Conservation (phyloP, 2,797 vertebrate species). For the Erpetoichthys calabaricus region DNA sequence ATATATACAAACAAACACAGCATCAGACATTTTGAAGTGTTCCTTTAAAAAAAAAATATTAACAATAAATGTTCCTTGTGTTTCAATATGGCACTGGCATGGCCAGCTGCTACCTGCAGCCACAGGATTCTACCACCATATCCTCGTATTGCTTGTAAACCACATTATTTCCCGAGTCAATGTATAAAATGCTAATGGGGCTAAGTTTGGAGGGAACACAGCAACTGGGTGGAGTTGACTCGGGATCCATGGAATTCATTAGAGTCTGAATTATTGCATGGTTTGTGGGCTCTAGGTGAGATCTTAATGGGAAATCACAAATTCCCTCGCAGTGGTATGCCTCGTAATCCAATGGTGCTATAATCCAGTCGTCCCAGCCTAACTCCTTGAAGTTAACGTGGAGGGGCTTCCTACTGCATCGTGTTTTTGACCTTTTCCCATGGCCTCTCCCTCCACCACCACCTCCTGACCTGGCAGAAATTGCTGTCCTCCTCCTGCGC, state of each 20-base stretch:
- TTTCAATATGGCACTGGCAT: slow-evolving; percentile 4
- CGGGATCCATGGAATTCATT: slow-evolving; percentile 75
- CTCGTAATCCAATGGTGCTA: slow-evolving; percentile 71
- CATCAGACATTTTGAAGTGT: neutral
- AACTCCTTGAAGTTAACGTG: slow-evolving; percentile 74
- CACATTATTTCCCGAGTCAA: slow-evolving; percentile 72
- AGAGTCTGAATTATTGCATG: slow-evolving; percentile 77
- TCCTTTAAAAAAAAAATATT: too few species aligned
- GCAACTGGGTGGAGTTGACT: slow-evolving; percentile 65
- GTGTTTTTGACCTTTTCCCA: slow-evolving; percentile 39
- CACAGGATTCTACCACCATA: slow-evolving; percentile 74
- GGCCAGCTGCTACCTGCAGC: slow-evolving; percentile 63
- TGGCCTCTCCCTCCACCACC: slow-evolving; percentile 32
- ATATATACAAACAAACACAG: neutral
- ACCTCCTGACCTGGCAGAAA: slow-evolving; percentile 23
- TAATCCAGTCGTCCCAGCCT: slow-evolving; percentile 79
- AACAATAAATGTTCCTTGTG: neutral
- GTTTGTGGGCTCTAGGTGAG: slow-evolving; percentile 73
- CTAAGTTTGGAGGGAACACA: slow-evolving; percentile 72
- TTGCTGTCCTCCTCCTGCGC: slow-evolving; percentile 34
- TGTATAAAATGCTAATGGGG: slow-evolving; percentile 75
- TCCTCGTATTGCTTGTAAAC: slow-evolving; percentile 81
- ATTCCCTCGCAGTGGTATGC: slow-evolving; percentile 68
- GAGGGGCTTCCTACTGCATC: slow-evolving; percentile 60
- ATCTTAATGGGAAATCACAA: slow-evolving; percentile 69